Percentiles rank a stretch among this genome's conserved stretches.
Evolutionary conservation across 1,140 invertebrate genomes (phyloP).

Genomic region (Archivesica marissinica): DNA sequence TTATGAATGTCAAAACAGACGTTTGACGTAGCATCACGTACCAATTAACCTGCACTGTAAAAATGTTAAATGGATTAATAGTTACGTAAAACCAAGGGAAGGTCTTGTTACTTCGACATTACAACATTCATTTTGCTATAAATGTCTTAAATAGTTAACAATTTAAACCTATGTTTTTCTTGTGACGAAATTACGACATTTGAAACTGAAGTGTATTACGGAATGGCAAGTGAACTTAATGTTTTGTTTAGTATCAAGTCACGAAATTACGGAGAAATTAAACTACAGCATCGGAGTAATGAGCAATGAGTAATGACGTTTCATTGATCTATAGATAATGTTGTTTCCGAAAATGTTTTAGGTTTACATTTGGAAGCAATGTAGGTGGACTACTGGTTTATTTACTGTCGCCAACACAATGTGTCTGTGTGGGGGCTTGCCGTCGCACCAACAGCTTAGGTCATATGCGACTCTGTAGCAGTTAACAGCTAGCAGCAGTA

Average conservation of each 20-base stretch:
- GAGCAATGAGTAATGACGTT: constrained; percentile 22
- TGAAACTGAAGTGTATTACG: constrained; percentile 28
- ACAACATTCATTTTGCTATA: constrained; percentile 22
- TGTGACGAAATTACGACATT: constrained; percentile 9
- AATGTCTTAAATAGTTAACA: constrained; percentile 32
- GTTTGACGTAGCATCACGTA: constrained; percentile 15
- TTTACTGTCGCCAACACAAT: too few species aligned
- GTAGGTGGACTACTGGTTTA: too few species aligned
- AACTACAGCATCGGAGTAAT: not conserved
- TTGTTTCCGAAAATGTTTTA: too few species aligned
- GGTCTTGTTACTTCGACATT: constrained; percentile 23
- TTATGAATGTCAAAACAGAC: constrained; percentile 6
- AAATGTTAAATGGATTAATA: constrained; percentile 31
- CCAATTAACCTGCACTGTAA: constrained; percentile 16
- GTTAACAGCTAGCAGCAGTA: too few species aligned
- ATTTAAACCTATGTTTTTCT: constrained; percentile 24
- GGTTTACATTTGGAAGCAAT: too few species aligned
- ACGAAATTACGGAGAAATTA: constrained; percentile 15
- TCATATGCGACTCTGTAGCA: too few species aligned
- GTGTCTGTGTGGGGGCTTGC: too few species aligned
- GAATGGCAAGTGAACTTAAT: constrained; percentile 10
- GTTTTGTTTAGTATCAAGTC: constrained; percentile 31
- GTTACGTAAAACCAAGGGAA: constrained; percentile 2
- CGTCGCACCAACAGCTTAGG: too few species aligned
- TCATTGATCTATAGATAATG: constrained; percentile 32